phyloP scores from a whole-genome alignment of 2,797 vertebrate species.

The Ara ararauna region DNA sequence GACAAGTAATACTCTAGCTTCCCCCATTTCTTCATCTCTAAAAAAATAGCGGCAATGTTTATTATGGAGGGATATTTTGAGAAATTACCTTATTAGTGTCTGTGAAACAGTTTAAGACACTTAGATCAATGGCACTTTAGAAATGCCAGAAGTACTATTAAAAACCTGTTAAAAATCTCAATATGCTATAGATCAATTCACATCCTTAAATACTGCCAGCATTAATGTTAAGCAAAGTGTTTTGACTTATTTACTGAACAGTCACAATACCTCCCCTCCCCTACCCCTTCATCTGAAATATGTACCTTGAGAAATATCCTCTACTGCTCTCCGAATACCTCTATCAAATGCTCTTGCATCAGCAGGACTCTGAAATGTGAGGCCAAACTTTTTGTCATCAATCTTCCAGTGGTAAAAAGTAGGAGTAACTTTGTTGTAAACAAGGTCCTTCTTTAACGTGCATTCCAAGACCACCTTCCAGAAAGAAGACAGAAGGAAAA shows the following conservation, averaged over 20 bases:
- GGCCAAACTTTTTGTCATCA: slow-evolving; percentile 97
- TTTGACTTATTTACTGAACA: background rate
- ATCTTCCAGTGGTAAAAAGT: slow-evolving; percentile 99
- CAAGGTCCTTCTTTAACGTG: slow-evolving; percentile 91
- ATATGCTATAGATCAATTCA: background rate
- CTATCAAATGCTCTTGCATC: slow-evolving; percentile 96
- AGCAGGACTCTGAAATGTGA: slow-evolving; percentile 98
- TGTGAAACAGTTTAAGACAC: background rate
- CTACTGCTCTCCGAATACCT: slow-evolving; percentile 94
- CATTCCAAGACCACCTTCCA: slow-evolving; percentile 97
- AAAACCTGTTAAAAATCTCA: background rate
- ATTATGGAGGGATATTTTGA: background rate
- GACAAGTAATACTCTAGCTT: background rate
- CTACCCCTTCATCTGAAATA: background rate
- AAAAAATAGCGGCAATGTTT: background rate
- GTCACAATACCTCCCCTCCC: background rate
- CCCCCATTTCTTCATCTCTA: background rate
- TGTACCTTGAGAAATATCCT: slow-evolving; percentile 94
- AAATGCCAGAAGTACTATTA: background rate
- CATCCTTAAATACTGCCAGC: background rate
- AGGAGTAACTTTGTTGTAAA: slow-evolving; percentile 99
- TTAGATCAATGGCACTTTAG: background rate
- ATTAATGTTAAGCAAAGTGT: background rate
- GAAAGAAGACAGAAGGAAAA: slow-evolving; percentile 44
- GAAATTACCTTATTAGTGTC: background rate